Evolutionary conservation across 2,888 invertebrate species (phyloP).

Genomic region (Nebria salina): DNA sequence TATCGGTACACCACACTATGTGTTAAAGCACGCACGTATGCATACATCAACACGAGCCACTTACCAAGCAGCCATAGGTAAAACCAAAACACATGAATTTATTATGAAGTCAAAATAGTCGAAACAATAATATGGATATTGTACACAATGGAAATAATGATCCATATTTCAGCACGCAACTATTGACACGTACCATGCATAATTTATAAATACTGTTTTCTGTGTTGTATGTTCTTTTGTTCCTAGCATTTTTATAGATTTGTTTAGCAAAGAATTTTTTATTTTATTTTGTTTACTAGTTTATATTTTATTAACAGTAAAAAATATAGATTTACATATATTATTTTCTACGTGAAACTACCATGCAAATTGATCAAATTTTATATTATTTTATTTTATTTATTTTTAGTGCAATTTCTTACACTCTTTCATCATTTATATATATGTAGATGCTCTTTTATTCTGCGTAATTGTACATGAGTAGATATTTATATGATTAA

Average conservation of each 20-base stretch:
- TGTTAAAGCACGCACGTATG: too few species aligned
- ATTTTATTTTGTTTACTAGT: background rate
- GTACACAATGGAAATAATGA: background rate
- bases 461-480: too few species aligned
- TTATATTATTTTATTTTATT: too few species aligned
- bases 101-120: conserved; percentile 47
- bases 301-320: too few species aligned
- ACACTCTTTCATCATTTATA: too few species aligned
- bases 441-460: too few species aligned
- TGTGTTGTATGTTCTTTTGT: background rate
- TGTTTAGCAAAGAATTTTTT: background rate
- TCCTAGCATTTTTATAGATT: conserved; percentile 8
- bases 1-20: conserved; percentile 31
- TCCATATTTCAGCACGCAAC: conserved; percentile 1
- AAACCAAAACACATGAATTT: conserved; percentile 27
- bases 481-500: too few species aligned
- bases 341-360: too few species aligned
- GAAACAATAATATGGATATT: conserved; percentile 34
- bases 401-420: too few species aligned
- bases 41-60: conserved; percentile 45
- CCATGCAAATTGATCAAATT: too few species aligned
- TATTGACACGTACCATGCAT: background rate
- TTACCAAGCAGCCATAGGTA: background rate
- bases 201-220: background rate
- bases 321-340: too few species aligned